Conservation (phyloP, 1,140 invertebrate species). For the Aphidius ervi region DNA sequence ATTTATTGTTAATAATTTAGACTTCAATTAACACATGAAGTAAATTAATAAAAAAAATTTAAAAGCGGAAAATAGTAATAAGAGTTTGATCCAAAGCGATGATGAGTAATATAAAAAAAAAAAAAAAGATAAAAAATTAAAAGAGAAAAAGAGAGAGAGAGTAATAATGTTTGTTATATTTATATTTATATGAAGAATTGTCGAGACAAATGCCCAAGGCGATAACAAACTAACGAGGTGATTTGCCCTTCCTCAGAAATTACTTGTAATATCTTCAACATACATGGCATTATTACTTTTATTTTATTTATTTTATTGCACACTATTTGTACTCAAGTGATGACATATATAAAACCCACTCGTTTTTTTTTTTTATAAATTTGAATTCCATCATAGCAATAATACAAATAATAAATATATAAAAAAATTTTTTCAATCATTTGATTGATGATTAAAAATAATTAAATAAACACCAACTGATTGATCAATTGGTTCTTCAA, state of each 20-base stretch:
- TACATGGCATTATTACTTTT: no score
- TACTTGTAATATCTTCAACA: no score
- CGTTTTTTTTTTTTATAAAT: no score
- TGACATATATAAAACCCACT: not conserved
- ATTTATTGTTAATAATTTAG: no score
- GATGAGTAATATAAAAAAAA: slow-evolving; percentile 1
- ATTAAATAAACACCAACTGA: no score
- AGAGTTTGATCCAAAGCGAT: slow-evolving; percentile 1
- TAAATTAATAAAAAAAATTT: not conserved
- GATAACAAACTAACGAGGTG: slow-evolving; percentile 29
- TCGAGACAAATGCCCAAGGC: slow-evolving; percentile 16
- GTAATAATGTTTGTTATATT: not conserved
- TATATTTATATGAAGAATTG: slow-evolving; percentile 1
- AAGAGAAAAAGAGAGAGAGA: not conserved
- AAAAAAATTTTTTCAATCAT: no score
- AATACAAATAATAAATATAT: no score
- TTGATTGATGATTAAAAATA: no score
- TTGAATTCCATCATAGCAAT: no score
- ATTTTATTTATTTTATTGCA: no score
- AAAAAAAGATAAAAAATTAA: slow-evolving; percentile 9
- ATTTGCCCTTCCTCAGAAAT: slow-evolving; percentile 22
- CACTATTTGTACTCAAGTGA: not conserved
- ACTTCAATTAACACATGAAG: no score
- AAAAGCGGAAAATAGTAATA: not conserved
- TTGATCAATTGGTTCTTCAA: no score